Evolutionary conservation across 2,113 vertebrate species (phyloP).

Genomic region (Onychorhynchus coronatus): DNA sequence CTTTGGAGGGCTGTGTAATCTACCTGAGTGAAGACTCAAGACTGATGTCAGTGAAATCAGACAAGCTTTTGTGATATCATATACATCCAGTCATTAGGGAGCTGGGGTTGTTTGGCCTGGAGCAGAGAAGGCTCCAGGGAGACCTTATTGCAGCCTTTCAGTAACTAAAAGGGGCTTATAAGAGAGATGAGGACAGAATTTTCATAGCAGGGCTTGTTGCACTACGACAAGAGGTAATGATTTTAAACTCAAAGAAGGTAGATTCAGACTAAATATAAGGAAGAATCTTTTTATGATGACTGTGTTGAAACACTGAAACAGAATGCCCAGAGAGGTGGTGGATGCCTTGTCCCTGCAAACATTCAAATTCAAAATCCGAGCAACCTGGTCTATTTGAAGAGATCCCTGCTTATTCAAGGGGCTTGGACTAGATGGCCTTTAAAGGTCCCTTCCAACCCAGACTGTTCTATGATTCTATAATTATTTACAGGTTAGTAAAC

Average conservation of each 20-base stretch:
- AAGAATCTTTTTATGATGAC: not conserved
- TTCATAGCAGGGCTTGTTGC: not conserved
- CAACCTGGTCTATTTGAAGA: not conserved
- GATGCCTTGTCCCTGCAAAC: not conserved
- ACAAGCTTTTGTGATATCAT: not conserved
- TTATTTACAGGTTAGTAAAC: not conserved
- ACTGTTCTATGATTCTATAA: not conserved
- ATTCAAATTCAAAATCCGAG: not conserved
- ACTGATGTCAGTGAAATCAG: not conserved
- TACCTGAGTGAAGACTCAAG: not conserved
- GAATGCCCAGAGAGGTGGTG: not conserved
- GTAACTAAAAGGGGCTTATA: not conserved
- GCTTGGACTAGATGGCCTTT: not conserved
- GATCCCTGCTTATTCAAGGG: too few species aligned
- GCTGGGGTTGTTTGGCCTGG: not conserved
- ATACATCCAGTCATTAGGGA: not conserved
- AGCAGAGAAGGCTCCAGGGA: not conserved
- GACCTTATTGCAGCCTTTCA: not conserved
- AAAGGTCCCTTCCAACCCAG: not conserved
- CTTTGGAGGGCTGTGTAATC: not conserved
- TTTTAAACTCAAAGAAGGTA: not conserved
- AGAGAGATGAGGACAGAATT: not conserved
- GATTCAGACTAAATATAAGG: not conserved
- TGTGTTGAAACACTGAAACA: not conserved
- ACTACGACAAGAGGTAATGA: not conserved